Percentiles rank a stretch among this genome's conserved stretches.
These are phyloP conservation scores for Callimorpha dominula DNA, from an alignment of 2,888 invertebrate genomes.

Conservation along the genomic window DNA sequence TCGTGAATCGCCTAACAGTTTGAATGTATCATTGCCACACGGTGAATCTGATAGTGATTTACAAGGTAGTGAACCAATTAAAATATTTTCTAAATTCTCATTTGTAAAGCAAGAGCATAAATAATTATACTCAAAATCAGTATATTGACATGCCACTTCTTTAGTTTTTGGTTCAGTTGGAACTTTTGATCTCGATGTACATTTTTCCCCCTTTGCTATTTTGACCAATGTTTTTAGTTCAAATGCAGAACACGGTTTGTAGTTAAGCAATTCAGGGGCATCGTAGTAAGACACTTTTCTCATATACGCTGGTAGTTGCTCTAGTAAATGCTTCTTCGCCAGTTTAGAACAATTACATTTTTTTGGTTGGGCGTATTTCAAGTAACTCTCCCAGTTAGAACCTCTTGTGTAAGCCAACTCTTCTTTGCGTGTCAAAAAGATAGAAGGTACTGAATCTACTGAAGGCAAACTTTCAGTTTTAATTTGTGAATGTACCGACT, in stretches of 20 bases:
- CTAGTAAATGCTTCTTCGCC: constrained; percentile 70
- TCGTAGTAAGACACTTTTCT: constrained; percentile 66
- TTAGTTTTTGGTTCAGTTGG: constrained; percentile 51
- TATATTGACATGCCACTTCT: constrained; percentile 65
- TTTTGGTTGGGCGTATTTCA: constrained; percentile 62
- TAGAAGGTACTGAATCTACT: constrained; percentile 23
- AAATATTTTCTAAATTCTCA: constrained; percentile 49
- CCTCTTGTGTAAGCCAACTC: constrained; percentile 67
- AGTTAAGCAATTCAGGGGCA: constrained; percentile 65
- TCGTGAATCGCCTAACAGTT: constrained; percentile 51
- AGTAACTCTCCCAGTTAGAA: constrained; percentile 74
- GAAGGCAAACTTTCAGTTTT: constrained; percentile 15
- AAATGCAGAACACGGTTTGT: constrained; percentile 64
- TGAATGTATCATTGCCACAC: constrained; percentile 32
- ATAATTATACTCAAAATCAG: constrained; percentile 65
- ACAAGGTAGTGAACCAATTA: background rate
- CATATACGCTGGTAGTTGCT: constrained; percentile 78
- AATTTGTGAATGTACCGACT: background rate
- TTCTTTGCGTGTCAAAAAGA: constrained; percentile 47
- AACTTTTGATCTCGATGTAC: constrained; percentile 26
- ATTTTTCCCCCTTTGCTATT: constrained; percentile 53
- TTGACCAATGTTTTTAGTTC: constrained; percentile 65
- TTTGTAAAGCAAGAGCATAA: constrained; percentile 72
- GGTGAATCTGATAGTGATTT: background rate
- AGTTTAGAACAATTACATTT: constrained; percentile 67